Evolutionary conservation across 2,888 invertebrate genomes (phyloP).

Genomic region (Machimus rusticus): DNA sequence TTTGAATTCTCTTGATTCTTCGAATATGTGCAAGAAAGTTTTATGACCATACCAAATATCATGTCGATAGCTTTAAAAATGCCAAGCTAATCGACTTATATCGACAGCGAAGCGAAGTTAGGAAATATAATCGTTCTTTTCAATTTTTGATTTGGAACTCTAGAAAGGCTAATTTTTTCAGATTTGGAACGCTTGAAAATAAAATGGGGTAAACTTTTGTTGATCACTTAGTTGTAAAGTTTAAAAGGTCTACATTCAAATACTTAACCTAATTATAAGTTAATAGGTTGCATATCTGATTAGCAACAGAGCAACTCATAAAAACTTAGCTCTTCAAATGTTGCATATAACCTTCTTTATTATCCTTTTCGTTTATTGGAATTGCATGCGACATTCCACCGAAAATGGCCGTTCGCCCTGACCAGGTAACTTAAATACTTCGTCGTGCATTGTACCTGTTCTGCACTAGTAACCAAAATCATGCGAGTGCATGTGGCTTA

Average conservation of each 20-base stretch:
- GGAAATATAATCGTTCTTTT: too few relatives aligned
- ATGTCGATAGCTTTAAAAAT: too few relatives aligned
- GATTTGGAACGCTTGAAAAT: too few relatives aligned
- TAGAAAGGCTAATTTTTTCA: too few relatives aligned
- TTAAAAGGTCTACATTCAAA: not conserved
- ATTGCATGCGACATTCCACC: not conserved
- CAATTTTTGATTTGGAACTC: too few relatives aligned
- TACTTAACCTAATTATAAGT: not conserved
- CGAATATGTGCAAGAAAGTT: too few relatives aligned
- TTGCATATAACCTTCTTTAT: not conserved
- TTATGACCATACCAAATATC: too few relatives aligned
- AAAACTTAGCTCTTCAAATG: not conserved
- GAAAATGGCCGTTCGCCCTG: not conserved
- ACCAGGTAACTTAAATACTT: constrained; percentile 9
- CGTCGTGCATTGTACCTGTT: constrained; percentile 21
- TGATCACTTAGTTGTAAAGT: not conserved
- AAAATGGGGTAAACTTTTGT: too few relatives aligned
- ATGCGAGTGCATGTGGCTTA: not conserved
- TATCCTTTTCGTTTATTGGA: not conserved
- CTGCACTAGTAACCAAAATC: constrained; percentile 17
- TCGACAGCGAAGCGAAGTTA: too few relatives aligned
- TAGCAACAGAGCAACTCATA: not conserved
- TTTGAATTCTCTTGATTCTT: too few relatives aligned
- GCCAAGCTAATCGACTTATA: too few relatives aligned
- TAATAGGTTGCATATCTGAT: not conserved